Conservation (phyloP, 2,888 invertebrate genomes). For the Polyploca ridens region DNA sequence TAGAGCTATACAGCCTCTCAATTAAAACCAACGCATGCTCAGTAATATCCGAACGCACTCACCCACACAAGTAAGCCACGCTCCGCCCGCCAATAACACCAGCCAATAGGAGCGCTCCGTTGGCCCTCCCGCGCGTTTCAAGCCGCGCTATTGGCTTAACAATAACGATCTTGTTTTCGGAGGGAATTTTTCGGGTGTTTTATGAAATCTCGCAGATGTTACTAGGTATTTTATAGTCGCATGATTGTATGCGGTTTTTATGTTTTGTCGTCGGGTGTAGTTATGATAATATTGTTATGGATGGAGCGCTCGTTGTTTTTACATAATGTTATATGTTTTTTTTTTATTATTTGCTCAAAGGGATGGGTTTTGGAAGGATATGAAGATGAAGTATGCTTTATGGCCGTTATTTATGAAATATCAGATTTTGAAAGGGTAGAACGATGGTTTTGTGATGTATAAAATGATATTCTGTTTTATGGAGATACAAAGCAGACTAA, state of each 20-base stretch:
- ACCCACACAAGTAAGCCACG: slow-evolving; percentile 63
- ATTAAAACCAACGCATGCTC: slow-evolving; percentile 45
- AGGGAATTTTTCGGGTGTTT: slow-evolving; percentile 80
- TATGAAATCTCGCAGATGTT: slow-evolving; percentile 67
- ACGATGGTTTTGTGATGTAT: not conserved
- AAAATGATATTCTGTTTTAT: not conserved
- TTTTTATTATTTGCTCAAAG: slow-evolving; percentile 28
- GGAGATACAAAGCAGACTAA: not conserved
- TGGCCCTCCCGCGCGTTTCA: slow-evolving; percentile 65
- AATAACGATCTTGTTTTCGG: slow-evolving; percentile 75
- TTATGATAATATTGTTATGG: slow-evolving; percentile 81
- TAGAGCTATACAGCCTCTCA: slow-evolving; percentile 53
- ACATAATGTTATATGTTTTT: slow-evolving; percentile 64
- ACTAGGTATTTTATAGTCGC: slow-evolving; percentile 68
- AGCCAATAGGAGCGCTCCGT: slow-evolving; percentile 67
- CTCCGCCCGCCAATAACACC: slow-evolving; percentile 53
- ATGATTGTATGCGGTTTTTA: slow-evolving; percentile 67
- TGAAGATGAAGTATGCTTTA: slow-evolving; percentile 4
- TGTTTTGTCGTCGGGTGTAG: slow-evolving; percentile 56
- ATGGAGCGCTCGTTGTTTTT: slow-evolving; percentile 65
- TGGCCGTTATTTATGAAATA: slow-evolving; percentile 6
- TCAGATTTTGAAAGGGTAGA: not conserved
- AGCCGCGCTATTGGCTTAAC: slow-evolving; percentile 60
- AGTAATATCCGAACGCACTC: slow-evolving; percentile 62
- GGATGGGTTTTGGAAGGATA: slow-evolving; percentile 9